Evolutionary conservation across 2,113 vertebrate genomes (phyloP).

Genomic region (Chascanopsetta lugubris): DNA sequence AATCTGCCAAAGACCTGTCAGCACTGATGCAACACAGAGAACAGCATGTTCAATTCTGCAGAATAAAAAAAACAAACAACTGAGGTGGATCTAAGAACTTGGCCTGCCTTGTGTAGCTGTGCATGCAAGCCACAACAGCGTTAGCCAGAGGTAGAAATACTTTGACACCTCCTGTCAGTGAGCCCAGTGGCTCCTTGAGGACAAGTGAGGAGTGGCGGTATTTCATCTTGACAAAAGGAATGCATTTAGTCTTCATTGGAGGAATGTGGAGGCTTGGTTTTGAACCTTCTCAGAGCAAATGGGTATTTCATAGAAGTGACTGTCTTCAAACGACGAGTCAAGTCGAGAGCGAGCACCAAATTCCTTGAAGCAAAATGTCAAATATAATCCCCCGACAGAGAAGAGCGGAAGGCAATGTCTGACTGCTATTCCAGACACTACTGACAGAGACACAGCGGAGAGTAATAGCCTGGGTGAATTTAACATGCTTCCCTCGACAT

Average conservation of each 20-base stretch:
- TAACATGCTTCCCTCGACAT: neutral
- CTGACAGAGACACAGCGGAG: slow-evolving; percentile 4
- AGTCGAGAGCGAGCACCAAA: slow-evolving; percentile 27
- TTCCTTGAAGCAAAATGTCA: slow-evolving; percentile 48
- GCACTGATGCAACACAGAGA: neutral
- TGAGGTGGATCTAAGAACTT: slow-evolving; percentile 23
- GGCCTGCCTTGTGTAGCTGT: slow-evolving; percentile 36
- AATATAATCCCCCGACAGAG: slow-evolving; percentile 35
- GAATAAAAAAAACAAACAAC: slow-evolving; percentile 40
- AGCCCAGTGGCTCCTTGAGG: neutral
- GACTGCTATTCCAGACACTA: slow-evolving; percentile 16
- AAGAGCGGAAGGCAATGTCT: slow-evolving; percentile 13
- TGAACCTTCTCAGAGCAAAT: slow-evolving; percentile 7
- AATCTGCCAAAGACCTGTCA: slow-evolving; percentile 15
- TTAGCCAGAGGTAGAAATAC: slow-evolving; percentile 27
- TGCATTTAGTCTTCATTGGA: slow-evolving; percentile 24
- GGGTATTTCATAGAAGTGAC: slow-evolving; percentile 20
- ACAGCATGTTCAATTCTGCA: slow-evolving; percentile 4
- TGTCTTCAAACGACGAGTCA: slow-evolving; percentile 32
- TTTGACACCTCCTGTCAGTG: slow-evolving; percentile 39
- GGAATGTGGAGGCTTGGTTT: slow-evolving; percentile 14
- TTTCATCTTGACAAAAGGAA: slow-evolving; percentile 34
- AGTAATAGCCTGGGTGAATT: neutral
- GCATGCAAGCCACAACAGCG: slow-evolving; percentile 12
- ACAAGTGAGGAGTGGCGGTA: neutral